phyloP scores from a whole-genome alignment of 2,888 invertebrate genomes.

The Aporophyla nigra region DNA sequence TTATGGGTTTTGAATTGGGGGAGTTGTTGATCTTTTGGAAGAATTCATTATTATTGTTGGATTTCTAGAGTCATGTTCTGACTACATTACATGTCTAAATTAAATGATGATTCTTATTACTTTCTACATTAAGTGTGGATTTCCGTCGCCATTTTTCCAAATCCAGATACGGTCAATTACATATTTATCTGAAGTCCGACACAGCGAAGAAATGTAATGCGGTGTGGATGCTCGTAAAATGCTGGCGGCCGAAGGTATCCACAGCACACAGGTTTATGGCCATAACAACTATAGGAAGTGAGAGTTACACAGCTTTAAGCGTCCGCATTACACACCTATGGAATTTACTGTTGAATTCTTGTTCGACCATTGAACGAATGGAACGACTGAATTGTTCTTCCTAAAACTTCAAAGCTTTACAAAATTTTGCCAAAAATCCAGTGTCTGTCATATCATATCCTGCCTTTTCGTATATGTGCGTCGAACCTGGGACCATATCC shows the following conservation, averaged over 20 bases:
- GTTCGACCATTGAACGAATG: conserved; percentile 8
- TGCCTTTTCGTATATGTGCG: too few species aligned
- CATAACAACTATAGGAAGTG: conserved; percentile 22
- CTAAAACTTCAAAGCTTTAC: too few species aligned
- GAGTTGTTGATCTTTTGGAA: background rate
- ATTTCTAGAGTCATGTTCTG: too few species aligned
- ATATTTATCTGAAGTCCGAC: background rate
- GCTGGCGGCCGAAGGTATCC: conserved; percentile 21
- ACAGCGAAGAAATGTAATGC: conserved; percentile 15
- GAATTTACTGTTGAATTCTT: conserved; percentile 36
- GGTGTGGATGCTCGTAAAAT: conserved; percentile 43
- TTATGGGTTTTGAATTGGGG: background rate
- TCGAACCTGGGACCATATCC: too few species aligned
- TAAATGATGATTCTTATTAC: background rate
- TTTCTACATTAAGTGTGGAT: background rate
- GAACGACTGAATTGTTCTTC: conserved; percentile 3
- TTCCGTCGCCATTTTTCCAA: background rate
- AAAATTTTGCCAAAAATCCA: too few species aligned
- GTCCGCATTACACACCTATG: conserved; percentile 41
- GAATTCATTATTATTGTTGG: background rate
- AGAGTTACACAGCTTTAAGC: conserved; percentile 32
- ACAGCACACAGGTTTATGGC: conserved; percentile 47
- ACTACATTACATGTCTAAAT: too few species aligned
- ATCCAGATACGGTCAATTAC: background rate
- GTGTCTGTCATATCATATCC: too few species aligned